A percentile compares a stretch with the other conserved stretches of the same genome.
These are phyloP conservation scores for Cheilosia grossa DNA, from an alignment of 2,888 invertebrate genomes.

Conservation along the genomic window DNA sequence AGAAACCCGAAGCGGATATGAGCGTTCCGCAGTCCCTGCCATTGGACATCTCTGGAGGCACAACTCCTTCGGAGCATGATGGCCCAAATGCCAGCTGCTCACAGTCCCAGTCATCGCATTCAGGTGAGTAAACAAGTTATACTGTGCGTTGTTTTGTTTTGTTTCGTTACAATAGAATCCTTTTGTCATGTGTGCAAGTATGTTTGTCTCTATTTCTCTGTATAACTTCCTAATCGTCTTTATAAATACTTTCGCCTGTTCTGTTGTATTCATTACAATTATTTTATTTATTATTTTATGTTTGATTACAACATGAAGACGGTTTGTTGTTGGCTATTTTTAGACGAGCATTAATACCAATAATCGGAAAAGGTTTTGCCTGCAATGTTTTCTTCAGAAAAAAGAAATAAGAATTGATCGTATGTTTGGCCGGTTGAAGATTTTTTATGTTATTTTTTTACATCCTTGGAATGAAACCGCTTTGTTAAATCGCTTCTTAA, in stretches of 20 bases:
- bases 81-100: constrained; percentile 79
- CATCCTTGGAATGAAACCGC: neutral
- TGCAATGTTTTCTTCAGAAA: neutral
- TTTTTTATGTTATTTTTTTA: neutral
- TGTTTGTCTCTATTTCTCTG: constrained; percentile 33
- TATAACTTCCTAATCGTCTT: constrained; percentile 25
- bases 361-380: neutral
- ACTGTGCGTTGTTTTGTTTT: constrained; percentile 58
- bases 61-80: constrained; percentile 83
- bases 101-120: constrained; percentile 82
- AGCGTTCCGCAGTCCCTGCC: constrained; percentile 83
- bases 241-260: constrained; percentile 24
- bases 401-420: neutral
- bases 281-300: constrained; percentile 9
- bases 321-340: neutral
- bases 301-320: constrained; percentile 8
- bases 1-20: constrained; percentile 83
- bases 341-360: neutral
- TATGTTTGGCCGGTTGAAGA: neutral
- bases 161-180: constrained; percentile 45
- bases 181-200: constrained; percentile 47
- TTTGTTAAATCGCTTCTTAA: no score
- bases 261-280: constrained; percentile 35
- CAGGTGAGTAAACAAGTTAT: constrained; percentile 79
- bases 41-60: constrained; percentile 83